Percentiles rank a stretch among this genome's conserved stretches.
phyloP scores from a whole-genome alignment of 1,140 invertebrate genomes.

The Ylistrum balloti region DNA sequence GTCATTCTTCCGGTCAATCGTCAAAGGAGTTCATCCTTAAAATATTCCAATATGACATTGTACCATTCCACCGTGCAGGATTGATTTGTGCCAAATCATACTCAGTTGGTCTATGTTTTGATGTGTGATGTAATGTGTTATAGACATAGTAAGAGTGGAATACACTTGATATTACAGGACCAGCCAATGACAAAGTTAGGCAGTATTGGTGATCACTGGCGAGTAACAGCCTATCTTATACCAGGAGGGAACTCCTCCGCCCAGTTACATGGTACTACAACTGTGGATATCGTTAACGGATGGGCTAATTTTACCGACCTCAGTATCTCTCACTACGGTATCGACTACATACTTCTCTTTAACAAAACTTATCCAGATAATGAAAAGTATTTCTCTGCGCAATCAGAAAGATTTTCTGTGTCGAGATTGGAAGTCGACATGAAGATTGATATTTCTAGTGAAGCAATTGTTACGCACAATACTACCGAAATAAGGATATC shows the following conservation, averaged over 20 bases:
- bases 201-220: constrained; percentile 61
- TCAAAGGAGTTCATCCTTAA: not conserved
- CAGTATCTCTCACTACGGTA: constrained; percentile 62
- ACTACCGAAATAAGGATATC: constrained; percentile 55
- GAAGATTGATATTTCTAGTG: constrained; percentile 43
- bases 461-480: constrained; percentile 44
- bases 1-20: too few relatives aligned
- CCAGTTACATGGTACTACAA: constrained; percentile 61
- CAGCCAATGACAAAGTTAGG: constrained; percentile 64
- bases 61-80: too few relatives aligned
- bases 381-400: constrained; percentile 63
- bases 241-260: constrained; percentile 53
- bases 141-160: not conserved
- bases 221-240: constrained; percentile 60
- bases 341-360: constrained; percentile 68
- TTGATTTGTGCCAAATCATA: not conserved
- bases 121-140: not conserved
- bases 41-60: not conserved
- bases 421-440: constrained; percentile 45
- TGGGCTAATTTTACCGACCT: constrained; percentile 72
- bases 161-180: constrained; percentile 59
- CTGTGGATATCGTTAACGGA: constrained; percentile 64
- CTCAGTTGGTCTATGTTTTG: constrained; percentile 54
- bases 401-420: constrained; percentile 50
- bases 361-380: constrained; percentile 65